phyloP scores from a whole-genome alignment of 1,140 invertebrate species.

The Mya arenaria region DNA sequence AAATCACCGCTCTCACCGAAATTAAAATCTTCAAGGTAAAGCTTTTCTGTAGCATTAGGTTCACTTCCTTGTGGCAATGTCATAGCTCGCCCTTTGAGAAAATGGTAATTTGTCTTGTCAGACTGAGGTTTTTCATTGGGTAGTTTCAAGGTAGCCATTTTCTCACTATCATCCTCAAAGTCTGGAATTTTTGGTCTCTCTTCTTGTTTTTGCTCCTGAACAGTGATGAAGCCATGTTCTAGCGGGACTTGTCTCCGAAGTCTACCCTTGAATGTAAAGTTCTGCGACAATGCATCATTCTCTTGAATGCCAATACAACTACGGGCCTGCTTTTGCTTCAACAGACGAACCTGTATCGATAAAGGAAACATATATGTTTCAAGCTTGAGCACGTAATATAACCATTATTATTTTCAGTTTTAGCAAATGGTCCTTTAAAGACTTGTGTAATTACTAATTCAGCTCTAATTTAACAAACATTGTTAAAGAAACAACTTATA shows the following conservation, averaged over 20 bases:
- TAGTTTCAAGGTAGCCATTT: not conserved
- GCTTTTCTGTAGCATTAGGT: constrained; percentile 16
- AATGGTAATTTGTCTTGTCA: constrained; percentile 34
- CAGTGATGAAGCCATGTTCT: constrained; percentile 64
- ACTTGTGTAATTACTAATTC: no score
- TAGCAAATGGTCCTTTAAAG: no score
- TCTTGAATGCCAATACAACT: constrained; percentile 63
- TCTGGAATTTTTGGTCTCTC: constrained; percentile 49
- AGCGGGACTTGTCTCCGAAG: constrained; percentile 39
- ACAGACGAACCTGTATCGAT: constrained; percentile 36
- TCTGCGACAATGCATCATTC: constrained; percentile 57
- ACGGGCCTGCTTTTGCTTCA: constrained; percentile 30
- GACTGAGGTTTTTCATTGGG: no score
- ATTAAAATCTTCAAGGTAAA: constrained; percentile 40
- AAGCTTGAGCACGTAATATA: no score
- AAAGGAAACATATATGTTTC: no score
- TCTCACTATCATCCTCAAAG: constrained; percentile 52
- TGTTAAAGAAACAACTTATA: no score
- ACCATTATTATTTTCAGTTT: no score
- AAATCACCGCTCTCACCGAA: constrained; percentile 46
- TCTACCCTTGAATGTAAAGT: constrained; percentile 68
- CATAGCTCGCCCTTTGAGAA: constrained; percentile 63
- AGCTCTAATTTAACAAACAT: no score
- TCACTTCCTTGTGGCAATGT: constrained; percentile 54
- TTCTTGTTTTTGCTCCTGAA: constrained; percentile 45